A percentile compares a stretch with the other conserved stretches of the same genome.
phyloP scores from a whole-genome alignment of 2,113 vertebrate species.

The Myrmecophaga tridactyla region DNA sequence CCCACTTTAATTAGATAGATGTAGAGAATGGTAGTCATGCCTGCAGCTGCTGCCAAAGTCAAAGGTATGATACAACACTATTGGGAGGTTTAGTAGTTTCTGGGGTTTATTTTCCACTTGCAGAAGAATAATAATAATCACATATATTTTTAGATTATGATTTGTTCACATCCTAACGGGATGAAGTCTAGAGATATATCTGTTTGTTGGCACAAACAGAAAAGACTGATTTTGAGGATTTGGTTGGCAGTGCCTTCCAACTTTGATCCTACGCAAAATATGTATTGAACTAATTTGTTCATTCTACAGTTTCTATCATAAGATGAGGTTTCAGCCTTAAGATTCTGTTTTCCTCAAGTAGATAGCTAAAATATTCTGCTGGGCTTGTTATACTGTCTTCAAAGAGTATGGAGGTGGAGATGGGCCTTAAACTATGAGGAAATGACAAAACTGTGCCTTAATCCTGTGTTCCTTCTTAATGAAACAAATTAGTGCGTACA shows the following conservation, averaged over 20 bases:
- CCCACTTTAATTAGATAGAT: not conserved
- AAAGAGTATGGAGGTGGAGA: not conserved
- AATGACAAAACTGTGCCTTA: not conserved
- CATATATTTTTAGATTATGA: not conserved
- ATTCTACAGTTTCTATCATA: not conserved
- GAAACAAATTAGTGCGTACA: not conserved
- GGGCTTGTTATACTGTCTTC: not conserved
- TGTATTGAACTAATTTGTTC: not conserved
- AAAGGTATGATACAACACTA: not conserved
- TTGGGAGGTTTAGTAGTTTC: not conserved
- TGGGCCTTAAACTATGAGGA: not conserved
- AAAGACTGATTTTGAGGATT: not conserved
- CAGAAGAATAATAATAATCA: not conserved
- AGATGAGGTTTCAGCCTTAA: not conserved
- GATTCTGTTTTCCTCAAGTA: not conserved
- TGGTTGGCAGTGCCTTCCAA: not conserved
- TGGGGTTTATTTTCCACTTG: not conserved
- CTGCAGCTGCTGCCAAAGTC: not conserved
- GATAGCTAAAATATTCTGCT: not conserved
- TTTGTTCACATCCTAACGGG: not conserved
- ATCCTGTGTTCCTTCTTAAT: not conserved
- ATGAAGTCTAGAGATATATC: not conserved
- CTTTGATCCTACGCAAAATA: not conserved
- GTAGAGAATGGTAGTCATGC: not conserved
- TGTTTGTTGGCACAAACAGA: not conserved